Evolutionary conservation across 2,797 vertebrate genomes (phyloP).

Genomic region (Enteromius afrohamiltoni): DNA sequence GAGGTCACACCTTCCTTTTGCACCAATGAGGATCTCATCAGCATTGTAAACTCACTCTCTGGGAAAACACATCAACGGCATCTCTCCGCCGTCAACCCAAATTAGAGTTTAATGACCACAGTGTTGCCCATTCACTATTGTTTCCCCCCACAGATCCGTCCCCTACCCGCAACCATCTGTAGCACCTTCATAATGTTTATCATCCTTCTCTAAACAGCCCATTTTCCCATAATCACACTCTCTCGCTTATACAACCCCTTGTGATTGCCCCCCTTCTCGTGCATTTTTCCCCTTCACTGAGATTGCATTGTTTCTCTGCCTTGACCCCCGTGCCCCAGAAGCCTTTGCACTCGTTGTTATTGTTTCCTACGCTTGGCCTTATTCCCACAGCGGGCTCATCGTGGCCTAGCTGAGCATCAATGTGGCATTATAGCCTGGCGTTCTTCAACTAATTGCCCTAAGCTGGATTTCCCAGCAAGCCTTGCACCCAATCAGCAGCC

Average conservation of each 20-base stretch:
- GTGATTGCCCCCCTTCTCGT: constrained; percentile 64
- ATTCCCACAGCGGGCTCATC: constrained; percentile 60
- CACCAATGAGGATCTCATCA: constrained; percentile 67
- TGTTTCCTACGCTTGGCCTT: constrained; percentile 56
- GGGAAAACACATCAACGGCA: constrained; percentile 62
- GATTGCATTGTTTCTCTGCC: constrained; percentile 52
- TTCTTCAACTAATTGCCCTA: constrained; percentile 78
- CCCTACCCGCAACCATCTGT: constrained; percentile 70
- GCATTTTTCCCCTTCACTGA: constrained; percentile 60
- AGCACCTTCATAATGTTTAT: constrained; percentile 73
- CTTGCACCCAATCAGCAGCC: constrained; percentile 76
- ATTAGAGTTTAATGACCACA: constrained; percentile 76
- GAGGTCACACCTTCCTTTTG: constrained; percentile 57
- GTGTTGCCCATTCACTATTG: constrained; percentile 63
- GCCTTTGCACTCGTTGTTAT: constrained; percentile 26
- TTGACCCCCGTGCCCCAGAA: constrained; percentile 34
- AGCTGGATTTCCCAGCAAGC: constrained; percentile 76
- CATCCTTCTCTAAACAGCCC: constrained; percentile 67
- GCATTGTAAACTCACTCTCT: constrained; percentile 54
- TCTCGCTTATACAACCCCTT: constrained; percentile 57
- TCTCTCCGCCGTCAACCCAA: constrained; percentile 68
- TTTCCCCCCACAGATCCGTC: constrained; percentile 59
- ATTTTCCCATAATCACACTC: constrained; percentile 69
- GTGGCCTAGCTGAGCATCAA: constrained; percentile 67
- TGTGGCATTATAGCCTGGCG: constrained; percentile 72